Evolutionary conservation across 2,113 vertebrate species (phyloP).

Genomic region (Leptobrachium leishanense): DNA sequence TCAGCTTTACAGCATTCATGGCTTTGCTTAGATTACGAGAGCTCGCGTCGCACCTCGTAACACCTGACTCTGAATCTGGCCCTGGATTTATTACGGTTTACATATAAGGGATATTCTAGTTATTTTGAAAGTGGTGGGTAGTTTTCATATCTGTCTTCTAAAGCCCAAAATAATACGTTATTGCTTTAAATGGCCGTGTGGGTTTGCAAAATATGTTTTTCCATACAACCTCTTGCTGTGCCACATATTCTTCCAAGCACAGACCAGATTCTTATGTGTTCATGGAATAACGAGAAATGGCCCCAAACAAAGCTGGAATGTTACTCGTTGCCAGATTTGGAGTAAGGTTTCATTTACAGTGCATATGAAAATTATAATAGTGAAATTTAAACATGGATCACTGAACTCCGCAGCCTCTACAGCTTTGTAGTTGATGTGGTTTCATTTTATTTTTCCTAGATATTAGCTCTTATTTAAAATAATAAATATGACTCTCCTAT

Average conservation of each 20-base stretch:
- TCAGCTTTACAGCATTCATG: no score
- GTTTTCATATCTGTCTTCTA: no score
- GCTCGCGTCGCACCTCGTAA: no score
- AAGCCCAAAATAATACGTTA: no score
- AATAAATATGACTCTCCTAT: no score
- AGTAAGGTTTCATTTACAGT: constrained; percentile 32
- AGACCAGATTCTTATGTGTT: constrained; percentile 10
- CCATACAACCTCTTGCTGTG: constrained; percentile 13
- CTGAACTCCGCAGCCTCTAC: constrained; percentile 9
- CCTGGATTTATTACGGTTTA: no score
- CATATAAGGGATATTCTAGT: no score
- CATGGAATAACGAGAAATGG: constrained; percentile 4
- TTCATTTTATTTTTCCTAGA: constrained; percentile 21
- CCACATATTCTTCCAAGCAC: constrained; percentile 19
- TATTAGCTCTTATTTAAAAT: neutral
- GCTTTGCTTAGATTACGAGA: no score
- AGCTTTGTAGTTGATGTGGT: constrained; percentile 19
- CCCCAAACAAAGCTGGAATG: constrained; percentile 38
- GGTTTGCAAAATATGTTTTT: neutral
- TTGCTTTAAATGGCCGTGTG: no score
- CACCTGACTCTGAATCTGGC: no score
- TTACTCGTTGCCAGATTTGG: constrained; percentile 22
- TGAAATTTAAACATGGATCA: constrained; percentile 30
- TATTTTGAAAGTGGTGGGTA: no score
- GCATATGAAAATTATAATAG: constrained; percentile 44